A percentile compares a stretch with the other conserved stretches of the same genome.
Evolutionary conservation across 2,797 vertebrate genomes (phyloP).

Genomic region (Onychomys arenicola): DNA sequence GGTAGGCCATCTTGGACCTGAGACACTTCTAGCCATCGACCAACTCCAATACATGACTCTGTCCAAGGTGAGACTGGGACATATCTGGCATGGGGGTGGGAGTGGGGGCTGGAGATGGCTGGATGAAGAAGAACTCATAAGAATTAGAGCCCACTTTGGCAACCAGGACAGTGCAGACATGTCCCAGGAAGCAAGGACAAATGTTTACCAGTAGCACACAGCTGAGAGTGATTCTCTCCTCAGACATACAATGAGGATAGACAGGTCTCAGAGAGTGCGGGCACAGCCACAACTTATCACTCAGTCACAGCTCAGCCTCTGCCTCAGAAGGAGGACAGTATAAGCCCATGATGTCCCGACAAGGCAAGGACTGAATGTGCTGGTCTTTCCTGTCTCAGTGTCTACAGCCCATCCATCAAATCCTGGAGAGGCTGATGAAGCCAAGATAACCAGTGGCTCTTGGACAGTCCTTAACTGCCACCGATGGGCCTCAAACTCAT

Average conservation of each 20-base stretch:
- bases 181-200: neutral
- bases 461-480: neutral
- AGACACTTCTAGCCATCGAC: constrained; percentile 93
- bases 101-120: no score
- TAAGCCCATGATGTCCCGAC: neutral
- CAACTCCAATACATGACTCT: constrained; percentile 93
- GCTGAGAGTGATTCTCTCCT: neutral
- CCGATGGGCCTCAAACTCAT: neutral
- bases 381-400: no score
- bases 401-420: no score
- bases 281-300: constrained; percentile 94
- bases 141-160: no score
- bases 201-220: constrained; percentile 72
- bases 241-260: constrained; percentile 97
- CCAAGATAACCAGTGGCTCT: neutral
- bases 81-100: no score
- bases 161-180: neutral
- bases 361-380: neutral
- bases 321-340: neutral
- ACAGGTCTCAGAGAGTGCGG: constrained; percentile 95
- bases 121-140: neutral
- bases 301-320: no score
- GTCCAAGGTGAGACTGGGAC: constrained; percentile 84
- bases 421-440: no score
- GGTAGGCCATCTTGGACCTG: constrained; percentile 90